Conservation (phyloP, 1,140 invertebrate species). For the Brachionus koreanus region DNA sequence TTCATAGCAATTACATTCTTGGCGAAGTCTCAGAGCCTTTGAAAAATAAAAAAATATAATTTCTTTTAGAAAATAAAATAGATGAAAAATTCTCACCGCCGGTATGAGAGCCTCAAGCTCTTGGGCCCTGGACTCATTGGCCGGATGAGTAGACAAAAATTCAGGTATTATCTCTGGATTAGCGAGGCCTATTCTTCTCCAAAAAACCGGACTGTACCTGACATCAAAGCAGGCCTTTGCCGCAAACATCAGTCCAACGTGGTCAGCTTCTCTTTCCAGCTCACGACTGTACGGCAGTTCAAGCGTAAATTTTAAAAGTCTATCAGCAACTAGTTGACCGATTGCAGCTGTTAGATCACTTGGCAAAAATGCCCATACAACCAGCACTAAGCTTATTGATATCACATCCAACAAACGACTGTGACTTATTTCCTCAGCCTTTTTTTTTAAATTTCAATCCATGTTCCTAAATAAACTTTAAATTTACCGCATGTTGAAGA, state of each 20-base stretch:
- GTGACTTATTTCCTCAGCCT: conserved; percentile 44
- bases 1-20: conserved; percentile 49
- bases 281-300: conserved; percentile 63
- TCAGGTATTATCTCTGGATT: conserved; percentile 53
- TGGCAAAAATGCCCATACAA: conserved; percentile 37
- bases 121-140: conserved; percentile 60
- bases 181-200: conserved; percentile 61
- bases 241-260: conserved; percentile 63
- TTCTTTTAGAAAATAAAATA: neutral
- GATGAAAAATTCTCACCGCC: conserved; percentile 50
- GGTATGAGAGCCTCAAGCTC: conserved; percentile 60
- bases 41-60: neutral
- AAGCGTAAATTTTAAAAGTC: conserved; percentile 54
- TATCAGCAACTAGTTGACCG: neutral
- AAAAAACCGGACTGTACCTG: conserved; percentile 64
- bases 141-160: conserved; percentile 66
- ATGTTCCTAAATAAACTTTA: neutral
- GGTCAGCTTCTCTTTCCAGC: conserved; percentile 67
- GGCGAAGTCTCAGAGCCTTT: conserved; percentile 48
- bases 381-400: neutral
- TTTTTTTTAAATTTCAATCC: neutral
- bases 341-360: conserved; percentile 3
- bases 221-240: conserved; percentile 70
- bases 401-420: conserved; percentile 4
- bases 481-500: conserved; percentile 25